Conservation (phyloP, 2,888 invertebrate genomes). For the Scaptomyza caliginosa region DNA sequence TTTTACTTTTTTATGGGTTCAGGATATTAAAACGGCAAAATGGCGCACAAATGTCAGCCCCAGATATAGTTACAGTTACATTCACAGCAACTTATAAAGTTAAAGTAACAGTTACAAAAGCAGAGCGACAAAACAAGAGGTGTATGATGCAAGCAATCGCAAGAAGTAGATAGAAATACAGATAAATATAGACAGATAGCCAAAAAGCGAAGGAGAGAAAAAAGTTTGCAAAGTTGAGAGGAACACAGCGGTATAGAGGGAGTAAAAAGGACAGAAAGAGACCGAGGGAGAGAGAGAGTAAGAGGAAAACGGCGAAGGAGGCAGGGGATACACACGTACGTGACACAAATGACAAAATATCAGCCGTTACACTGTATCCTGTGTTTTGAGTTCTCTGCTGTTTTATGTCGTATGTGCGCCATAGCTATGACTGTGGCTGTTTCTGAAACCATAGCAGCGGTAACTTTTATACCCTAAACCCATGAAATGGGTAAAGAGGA, state of each 20-base stretch:
- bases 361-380: slow-evolving; percentile 52
- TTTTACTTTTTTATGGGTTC: no score
- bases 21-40: slow-evolving; percentile 72
- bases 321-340: no score
- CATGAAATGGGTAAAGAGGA: no score
- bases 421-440: slow-evolving; percentile 16
- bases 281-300: background rate
- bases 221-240: no score
- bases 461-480: no score
- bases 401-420: slow-evolving; percentile 7
- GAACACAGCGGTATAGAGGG: no score
- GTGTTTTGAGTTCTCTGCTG: slow-evolving; percentile 14
- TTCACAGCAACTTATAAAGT: slow-evolving; percentile 18
- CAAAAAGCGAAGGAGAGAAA: background rate
- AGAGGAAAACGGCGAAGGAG: no score
- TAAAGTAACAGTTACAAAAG: slow-evolving; percentile 1
- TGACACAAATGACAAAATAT: slow-evolving; percentile 82
- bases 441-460: slow-evolving; percentile 20
- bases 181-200: background rate
- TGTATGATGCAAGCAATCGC: background rate
- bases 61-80: slow-evolving; percentile 38
- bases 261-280: no score
- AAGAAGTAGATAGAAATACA: background rate
- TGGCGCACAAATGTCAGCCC: slow-evolving; percentile 66
- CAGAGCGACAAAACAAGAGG: slow-evolving; percentile 1